Evolutionary conservation across 1,140 invertebrate genomes (phyloP).

Genomic region (Drosophila serrata): DNA sequence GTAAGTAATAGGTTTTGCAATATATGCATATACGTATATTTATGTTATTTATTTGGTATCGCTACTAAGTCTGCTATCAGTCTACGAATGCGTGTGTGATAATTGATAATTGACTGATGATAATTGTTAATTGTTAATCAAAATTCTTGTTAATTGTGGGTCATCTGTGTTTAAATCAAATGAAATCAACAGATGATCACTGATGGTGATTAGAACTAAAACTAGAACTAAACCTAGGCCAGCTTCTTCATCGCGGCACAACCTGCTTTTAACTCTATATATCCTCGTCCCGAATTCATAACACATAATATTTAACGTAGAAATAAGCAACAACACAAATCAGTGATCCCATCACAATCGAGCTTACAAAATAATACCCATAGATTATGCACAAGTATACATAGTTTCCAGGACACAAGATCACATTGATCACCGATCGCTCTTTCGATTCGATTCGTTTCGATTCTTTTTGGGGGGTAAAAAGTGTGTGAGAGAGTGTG

Average conservation of each 20-base stretch:
- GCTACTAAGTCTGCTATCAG: slow-evolving; percentile 75
- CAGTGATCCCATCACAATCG: slow-evolving; percentile 29
- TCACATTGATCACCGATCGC: slow-evolving; percentile 32
- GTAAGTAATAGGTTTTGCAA: slow-evolving; percentile 38
- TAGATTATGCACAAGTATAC: slow-evolving; percentile 47
- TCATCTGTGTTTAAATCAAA: slow-evolving; percentile 4
- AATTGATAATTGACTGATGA: slow-evolving; percentile 17
- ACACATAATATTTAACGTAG: slow-evolving; percentile 41
- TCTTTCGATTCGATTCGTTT: slow-evolving; percentile 33
- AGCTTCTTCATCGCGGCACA: slow-evolving; percentile 52
- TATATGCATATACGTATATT: slow-evolving; percentile 32
- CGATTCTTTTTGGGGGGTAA: neutral
- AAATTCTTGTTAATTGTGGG: slow-evolving; percentile 2
- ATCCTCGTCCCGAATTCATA: slow-evolving; percentile 13
- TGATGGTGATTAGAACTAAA: slow-evolving; percentile 27
- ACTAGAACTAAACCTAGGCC: slow-evolving; percentile 60
- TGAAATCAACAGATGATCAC: slow-evolving; percentile 4
- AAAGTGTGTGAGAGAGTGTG: slow-evolving; percentile 17
- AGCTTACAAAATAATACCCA: slow-evolving; percentile 76
- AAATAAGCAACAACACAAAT: slow-evolving; percentile 42
- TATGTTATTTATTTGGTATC: slow-evolving; percentile 23
- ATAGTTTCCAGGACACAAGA: slow-evolving; percentile 25
- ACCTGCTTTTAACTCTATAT: slow-evolving; percentile 38
- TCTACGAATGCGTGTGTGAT: slow-evolving; percentile 71
- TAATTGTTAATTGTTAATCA: slow-evolving; percentile 19